phyloP scores from a whole-genome alignment of 2,888 invertebrate genomes.

The Mystacides longicornis region DNA sequence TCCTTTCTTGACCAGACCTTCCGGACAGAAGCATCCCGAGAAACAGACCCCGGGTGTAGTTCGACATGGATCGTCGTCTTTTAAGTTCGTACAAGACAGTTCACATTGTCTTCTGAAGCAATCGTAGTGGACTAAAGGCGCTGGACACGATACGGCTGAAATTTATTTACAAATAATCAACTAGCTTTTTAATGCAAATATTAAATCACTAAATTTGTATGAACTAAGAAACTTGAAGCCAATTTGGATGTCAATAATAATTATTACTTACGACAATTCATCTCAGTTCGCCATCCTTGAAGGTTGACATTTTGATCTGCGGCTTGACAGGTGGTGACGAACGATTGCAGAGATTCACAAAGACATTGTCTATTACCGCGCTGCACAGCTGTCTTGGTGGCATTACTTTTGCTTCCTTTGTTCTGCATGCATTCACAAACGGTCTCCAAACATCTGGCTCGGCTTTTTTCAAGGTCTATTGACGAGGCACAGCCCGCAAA shows the following conservation, averaged over 20 bases:
- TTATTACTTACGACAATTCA: conserved; percentile 63
- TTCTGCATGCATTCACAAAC: conserved; percentile 65
- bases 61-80: conserved; percentile 46
- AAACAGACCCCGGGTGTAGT: conserved; percentile 60
- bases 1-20: conserved; percentile 60
- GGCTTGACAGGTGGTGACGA: conserved; percentile 67
- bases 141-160: conserved; percentile 60
- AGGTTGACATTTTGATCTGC: conserved; percentile 56
- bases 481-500: conserved; percentile 57
- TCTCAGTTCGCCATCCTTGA: conserved; percentile 60
- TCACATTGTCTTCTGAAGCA: conserved; percentile 76
- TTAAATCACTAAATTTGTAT: no score
- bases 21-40: conserved; percentile 80
- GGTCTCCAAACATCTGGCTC: conserved; percentile 66
- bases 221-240: no score
- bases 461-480: conserved; percentile 60
- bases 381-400: conserved; percentile 27
- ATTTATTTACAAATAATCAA: not conserved
- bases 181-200: not conserved
- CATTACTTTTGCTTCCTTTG: conserved; percentile 29
- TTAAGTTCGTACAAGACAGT: conserved; percentile 59
- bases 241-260: no score
- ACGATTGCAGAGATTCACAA: conserved; percentile 61
- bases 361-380: conserved; percentile 46
- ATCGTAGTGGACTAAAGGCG: conserved; percentile 73